These are phyloP conservation scores for Eira barbara DNA, from an alignment of 2,113 vertebrate genomes.

Conservation along the genomic window DNA sequence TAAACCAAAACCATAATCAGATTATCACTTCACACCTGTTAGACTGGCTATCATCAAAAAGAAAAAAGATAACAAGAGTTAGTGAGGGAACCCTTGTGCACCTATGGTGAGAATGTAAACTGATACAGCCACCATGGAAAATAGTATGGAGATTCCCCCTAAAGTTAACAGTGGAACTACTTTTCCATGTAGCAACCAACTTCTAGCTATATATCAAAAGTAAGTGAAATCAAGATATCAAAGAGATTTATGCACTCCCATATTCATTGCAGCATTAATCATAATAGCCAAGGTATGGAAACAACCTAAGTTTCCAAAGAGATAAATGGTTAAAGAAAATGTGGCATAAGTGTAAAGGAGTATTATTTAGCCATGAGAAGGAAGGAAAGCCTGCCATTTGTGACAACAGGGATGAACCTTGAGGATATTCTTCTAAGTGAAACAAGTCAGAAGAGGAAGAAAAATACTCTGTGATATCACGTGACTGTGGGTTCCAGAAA, in stretches of 20 bases:
- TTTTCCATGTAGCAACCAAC: neutral
- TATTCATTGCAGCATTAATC: neutral
- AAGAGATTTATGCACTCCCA: neutral
- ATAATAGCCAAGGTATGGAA: neutral
- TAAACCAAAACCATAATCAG: neutral
- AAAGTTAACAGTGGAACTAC: neutral
- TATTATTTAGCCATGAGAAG: neutral
- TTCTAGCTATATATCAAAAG: neutral
- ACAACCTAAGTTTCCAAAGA: neutral
- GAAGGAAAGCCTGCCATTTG: neutral
- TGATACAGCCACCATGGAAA: neutral
- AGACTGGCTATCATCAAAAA: neutral
- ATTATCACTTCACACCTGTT: neutral
- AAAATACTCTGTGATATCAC: neutral
- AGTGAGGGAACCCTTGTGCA: neutral
- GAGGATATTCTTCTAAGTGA: neutral
- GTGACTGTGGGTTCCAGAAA: neutral
- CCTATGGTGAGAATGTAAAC: neutral
- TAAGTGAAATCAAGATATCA: neutral
- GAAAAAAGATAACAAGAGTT: neutral
- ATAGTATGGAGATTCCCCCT: neutral
- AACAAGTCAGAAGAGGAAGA: no score
- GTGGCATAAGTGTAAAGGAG: neutral
- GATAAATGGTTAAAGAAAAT: neutral
- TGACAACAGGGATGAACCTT: neutral